Conservation (phyloP, 2,113 vertebrate genomes). For the Peromyscus californicus region DNA sequence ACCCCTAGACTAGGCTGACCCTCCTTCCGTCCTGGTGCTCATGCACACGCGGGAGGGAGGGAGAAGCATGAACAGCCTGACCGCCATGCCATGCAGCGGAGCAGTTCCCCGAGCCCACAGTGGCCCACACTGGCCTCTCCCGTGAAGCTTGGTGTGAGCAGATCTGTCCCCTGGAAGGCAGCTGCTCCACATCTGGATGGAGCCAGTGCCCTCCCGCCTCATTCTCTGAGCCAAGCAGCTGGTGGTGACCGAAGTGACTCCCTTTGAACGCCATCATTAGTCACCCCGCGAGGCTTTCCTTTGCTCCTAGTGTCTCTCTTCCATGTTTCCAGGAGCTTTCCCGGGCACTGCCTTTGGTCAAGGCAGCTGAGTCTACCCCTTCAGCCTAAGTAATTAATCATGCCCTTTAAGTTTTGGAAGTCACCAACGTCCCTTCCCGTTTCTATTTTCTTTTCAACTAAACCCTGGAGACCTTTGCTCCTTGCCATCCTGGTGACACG, state of each 20-base stretch:
- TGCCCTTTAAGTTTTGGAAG: not conserved
- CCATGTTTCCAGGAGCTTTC: not conserved
- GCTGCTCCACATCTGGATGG: not conserved
- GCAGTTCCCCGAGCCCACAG: not conserved
- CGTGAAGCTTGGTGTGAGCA: not conserved
- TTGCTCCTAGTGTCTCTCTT: not conserved
- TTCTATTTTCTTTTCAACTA: not conserved
- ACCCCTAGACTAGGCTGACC: rapidly evolving
- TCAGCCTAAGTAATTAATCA: not conserved
- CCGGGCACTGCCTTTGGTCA: not conserved
- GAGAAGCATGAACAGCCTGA: not conserved
- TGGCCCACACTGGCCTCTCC: not conserved
- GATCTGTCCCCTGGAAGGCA: no score
- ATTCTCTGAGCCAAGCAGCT: not conserved
- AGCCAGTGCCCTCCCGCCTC: no score
- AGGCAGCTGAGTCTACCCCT: not conserved
- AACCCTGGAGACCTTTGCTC: not conserved
- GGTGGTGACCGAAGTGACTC: not conserved
- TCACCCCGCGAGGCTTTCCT: not conserved
- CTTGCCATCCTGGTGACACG: rapidly evolving
- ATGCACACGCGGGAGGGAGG: rapidly evolving
- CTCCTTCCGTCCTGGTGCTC: rapidly evolving
- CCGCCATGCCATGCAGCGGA: rapidly evolving
- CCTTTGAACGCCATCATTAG: not conserved
- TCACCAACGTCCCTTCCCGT: rapidly evolving